Evolutionary conservation across 2,888 invertebrate species (phyloP).

Genomic region (Pseudococcus viburni): DNA sequence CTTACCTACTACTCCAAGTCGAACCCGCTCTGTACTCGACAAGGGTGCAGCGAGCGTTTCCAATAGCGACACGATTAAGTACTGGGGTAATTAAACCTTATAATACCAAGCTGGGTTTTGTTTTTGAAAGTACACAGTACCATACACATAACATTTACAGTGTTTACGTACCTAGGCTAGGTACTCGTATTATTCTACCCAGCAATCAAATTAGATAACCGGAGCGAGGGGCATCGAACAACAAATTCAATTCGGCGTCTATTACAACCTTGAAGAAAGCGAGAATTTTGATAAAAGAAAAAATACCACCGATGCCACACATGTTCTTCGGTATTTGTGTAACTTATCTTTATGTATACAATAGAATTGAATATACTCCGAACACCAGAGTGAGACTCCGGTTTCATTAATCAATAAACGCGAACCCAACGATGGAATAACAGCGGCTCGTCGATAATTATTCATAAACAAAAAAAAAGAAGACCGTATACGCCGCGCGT

Average conservation of each 20-base stretch:
- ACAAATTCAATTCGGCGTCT: not conserved
- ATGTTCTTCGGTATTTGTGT: not conserved
- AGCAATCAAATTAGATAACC: not conserved
- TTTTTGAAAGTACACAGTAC: not conserved
- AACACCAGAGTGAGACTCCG: not conserved
- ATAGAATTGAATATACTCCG: too few species aligned
- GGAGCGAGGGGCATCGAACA: not conserved
- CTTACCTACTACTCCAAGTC: not conserved
- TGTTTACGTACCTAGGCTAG: not conserved
- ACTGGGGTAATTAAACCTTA: constrained; percentile 12
- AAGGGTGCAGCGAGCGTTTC: constrained; percentile 41
- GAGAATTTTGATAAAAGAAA: constrained; percentile 9
- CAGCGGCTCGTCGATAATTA: constrained; percentile 30
- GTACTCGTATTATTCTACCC: not conserved
- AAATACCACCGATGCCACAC: constrained; percentile 14
- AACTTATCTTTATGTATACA: not conserved
- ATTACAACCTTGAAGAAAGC: not conserved
- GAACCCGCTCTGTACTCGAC: not conserved
- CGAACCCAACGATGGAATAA: constrained; percentile 12
- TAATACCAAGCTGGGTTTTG: not conserved
- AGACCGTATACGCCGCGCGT: not conserved
- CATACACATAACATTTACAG: not conserved
- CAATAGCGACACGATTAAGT: constrained; percentile 44
- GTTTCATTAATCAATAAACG: constrained; percentile 41
- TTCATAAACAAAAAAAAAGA: constrained; percentile 35